A percentile compares a stretch with the other conserved stretches of the same genome.
Evolutionary conservation across 2,888 invertebrate genomes (phyloP).

Genomic region (Hoplodrina ambigua): DNA sequence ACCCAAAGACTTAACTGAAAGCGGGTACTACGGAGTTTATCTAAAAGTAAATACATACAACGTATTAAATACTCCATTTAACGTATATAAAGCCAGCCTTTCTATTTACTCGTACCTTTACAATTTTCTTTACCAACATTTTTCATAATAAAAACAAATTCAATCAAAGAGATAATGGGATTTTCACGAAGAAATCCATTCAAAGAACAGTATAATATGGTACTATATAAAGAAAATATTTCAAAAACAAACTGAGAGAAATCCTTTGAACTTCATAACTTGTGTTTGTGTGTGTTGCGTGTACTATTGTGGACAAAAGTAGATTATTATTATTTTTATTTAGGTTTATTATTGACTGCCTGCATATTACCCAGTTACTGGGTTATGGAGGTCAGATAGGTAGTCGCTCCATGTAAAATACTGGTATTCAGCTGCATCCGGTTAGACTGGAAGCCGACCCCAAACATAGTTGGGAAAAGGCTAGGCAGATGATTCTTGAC

Average conservation of each 20-base stretch:
- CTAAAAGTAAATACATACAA: neutral
- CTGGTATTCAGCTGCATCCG: too few species aligned
- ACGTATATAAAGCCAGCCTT: neutral
- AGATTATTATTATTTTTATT: slow-evolving; percentile 8
- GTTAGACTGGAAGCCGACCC: too few species aligned
- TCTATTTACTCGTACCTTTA: neutral
- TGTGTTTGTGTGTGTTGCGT: slow-evolving; percentile 17
- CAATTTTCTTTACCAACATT: slow-evolving; percentile 23
- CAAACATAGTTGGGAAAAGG: too few species aligned
- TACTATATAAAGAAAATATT: slow-evolving; percentile 53
- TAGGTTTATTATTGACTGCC: neutral
- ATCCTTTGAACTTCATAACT: slow-evolving; percentile 54
- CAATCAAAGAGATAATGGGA: slow-evolving; percentile 55
- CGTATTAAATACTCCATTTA: slow-evolving; percentile 9
- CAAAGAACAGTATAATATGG: slow-evolving; percentile 48
- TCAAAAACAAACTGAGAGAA: slow-evolving; percentile 44
- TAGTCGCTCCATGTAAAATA: too few species aligned
- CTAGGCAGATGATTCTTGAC: too few species aligned
- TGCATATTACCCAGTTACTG: too few species aligned
- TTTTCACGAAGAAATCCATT: slow-evolving; percentile 53
- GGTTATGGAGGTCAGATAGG: too few species aligned
- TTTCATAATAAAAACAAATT: slow-evolving; percentile 52
- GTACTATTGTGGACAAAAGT: slow-evolving; percentile 26
- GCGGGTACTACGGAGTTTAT: too few species aligned
- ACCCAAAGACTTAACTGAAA: too few species aligned